Percentiles rank a stretch among this genome's conserved stretches.
Conservation (phyloP, 2,797 vertebrate species). For the Darevskia nairensis region DNA sequence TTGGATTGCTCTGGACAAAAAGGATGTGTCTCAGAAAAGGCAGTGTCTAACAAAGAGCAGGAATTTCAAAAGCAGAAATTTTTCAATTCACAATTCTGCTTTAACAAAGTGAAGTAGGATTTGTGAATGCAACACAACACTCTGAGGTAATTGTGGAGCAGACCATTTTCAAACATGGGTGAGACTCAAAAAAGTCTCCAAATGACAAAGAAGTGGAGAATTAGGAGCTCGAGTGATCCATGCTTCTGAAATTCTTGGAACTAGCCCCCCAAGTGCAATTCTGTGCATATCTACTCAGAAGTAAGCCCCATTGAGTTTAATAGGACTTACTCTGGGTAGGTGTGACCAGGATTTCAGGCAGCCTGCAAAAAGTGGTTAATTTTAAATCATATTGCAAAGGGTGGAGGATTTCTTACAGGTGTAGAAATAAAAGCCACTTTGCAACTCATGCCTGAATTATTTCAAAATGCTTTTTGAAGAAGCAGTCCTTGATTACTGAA, state of each 20-base stretch:
- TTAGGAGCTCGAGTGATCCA: not conserved
- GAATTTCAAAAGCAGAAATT: not conserved
- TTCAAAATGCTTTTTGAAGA: constrained; percentile 24
- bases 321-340: not conserved
- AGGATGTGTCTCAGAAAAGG: too few relatives aligned
- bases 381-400: not conserved
- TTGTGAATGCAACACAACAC: not conserved
- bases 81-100: not conserved
- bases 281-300: not conserved
- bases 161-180: not conserved
- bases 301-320: not conserved
- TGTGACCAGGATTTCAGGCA: too few relatives aligned
- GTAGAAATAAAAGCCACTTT: constrained; percentile 2
- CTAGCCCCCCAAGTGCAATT: not conserved
- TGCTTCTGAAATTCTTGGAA: not conserved
- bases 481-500: constrained; percentile 16
- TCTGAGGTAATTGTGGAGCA: not conserved
- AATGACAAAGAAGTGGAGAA: not conserved
- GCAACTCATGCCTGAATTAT: not conserved
- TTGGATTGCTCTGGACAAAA: not conserved
- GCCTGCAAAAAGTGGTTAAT: not conserved
- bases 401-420: not conserved
- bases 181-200: not conserved
- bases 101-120: not conserved
- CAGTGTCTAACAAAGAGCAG: not conserved